Evolutionary conservation across 2,888 invertebrate genomes (phyloP).

Genomic region (Matsumyia berberina): DNA sequence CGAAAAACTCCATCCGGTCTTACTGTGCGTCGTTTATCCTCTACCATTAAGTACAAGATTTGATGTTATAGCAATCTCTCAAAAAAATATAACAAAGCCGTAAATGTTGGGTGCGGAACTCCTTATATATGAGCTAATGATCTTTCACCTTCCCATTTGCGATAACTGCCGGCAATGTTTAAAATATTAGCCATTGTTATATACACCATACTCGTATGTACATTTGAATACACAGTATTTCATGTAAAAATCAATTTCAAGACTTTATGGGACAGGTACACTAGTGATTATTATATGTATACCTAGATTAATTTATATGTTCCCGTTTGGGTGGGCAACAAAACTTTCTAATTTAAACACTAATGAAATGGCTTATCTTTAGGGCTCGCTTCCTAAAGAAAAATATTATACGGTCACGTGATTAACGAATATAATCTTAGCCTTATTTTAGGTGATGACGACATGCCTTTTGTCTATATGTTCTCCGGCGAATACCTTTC

Average conservation of each 20-base stretch:
- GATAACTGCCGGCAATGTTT: not conserved
- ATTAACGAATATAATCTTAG: constrained; percentile 42
- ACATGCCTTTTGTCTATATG: constrained; percentile 26
- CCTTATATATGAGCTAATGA: constrained; percentile 13
- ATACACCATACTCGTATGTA: not conserved
- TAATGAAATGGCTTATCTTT: constrained; percentile 28
- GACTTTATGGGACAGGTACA: not conserved
- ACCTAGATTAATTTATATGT: too few species aligned
- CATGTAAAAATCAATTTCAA: constrained; percentile 13
- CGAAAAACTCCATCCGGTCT: not conserved
- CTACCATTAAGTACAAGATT: not conserved
- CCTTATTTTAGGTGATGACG: constrained; percentile 43
- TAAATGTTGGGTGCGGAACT: constrained; percentile 9
- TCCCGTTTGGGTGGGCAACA: not conserved
- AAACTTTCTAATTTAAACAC: constrained; percentile 8
- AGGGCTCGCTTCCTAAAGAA: constrained; percentile 17
- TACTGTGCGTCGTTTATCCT: not conserved
- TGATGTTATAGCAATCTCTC: not conserved
- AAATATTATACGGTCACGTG: constrained; percentile 33
- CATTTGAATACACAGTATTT: constrained; percentile 8
- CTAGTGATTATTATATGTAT: not conserved
- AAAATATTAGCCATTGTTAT: constrained; percentile 10
- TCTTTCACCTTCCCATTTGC: not conserved
- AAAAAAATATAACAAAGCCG: not conserved
- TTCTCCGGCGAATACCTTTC: constrained; percentile 3